Base-by-base conservation (phyloP, 2,888 invertebrate genomes). In the Luperina nickerlii region DNA sequence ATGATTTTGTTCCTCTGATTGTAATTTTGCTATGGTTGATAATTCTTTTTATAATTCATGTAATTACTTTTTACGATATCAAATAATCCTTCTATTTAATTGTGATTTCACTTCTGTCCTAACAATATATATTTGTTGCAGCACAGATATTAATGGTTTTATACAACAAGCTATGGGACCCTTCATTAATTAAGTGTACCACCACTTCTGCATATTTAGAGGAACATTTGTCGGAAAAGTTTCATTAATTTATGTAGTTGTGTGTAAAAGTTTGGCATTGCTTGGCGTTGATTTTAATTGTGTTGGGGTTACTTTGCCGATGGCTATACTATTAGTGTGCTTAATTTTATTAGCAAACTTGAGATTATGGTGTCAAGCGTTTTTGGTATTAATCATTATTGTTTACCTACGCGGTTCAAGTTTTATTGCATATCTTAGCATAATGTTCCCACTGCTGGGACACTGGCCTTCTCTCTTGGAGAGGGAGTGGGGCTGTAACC, bases 111-210 rank as follows among this genome's bases (percentile, higher is more conserved):
- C n/a, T n/a, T n/a, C n/a, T n/a, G n/a, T n/a, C n/a, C n/a, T n/a
- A n/a, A n/a, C n/a, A n/a, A n/a, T n/a, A 2, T 18, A 3, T n/a
- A 27, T 9, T 57, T 24, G 15, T n/a, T 63, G 15, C 15, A 76
- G 15, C 9, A 66, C 84, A 90, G 89, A 92, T 93, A 95, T 94
- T 94, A 94, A 94, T 94, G 94, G 93, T 87, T 91, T 90, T 81
- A 83, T 80, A 87, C 79, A 75, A 87, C 79, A 75, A 74, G 76
- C 85, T 71, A 79, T 72, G 42, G 42, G 76, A 69, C 78, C 83
- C 71, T 82, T 87, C 85, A 90, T 90, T 88, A 88, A 87, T 90
- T 89, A 83, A 82, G 87, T 89, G 87, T 88, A 79, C 86, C 85
- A 79, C 86, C 85, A 85, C 87, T 90, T 85, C 78, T 87, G 85